Conservation (phyloP, 2,797 vertebrate species). For the Centroberyx gerrardi region DNA sequence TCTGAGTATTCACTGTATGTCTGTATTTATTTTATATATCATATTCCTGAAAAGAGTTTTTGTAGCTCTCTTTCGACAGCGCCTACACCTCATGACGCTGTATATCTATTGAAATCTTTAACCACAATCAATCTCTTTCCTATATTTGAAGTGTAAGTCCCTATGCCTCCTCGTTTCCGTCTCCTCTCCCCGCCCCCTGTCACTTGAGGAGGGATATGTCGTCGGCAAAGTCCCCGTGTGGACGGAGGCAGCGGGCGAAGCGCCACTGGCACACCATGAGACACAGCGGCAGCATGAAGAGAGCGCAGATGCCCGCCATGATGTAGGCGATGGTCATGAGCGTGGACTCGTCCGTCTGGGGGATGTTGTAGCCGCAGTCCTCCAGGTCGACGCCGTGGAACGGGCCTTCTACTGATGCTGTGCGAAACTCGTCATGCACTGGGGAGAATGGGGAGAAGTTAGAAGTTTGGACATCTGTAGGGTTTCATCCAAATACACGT, state of each 20-base stretch:
- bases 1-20: slow-evolving; percentile 10
- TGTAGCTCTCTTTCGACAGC: slow-evolving; percentile 46
- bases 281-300: slow-evolving; percentile 99
- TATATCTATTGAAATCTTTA: slow-evolving; percentile 2
- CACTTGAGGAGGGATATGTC: slow-evolving; percentile 98
- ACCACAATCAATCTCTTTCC: slow-evolving; percentile 18
- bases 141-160: slow-evolving; percentile 36
- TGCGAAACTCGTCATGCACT: slow-evolving; percentile 97
- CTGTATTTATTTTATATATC: slow-evolving; percentile 30
- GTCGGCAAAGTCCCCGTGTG: slow-evolving; percentile 93
- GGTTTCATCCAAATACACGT: too few species aligned
- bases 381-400: slow-evolving; percentile 92
- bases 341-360: slow-evolving; percentile 97
- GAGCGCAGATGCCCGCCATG: slow-evolving; percentile 99
- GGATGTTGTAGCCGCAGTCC: slow-evolving; percentile 99
- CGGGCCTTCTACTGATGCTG: slow-evolving; percentile 92
- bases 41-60: slow-evolving; percentile 45
- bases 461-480: not conserved
- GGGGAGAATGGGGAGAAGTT: not conserved
- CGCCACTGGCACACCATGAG: slow-evolving; percentile 99
- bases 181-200: slow-evolving; percentile 49
- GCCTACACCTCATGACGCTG: slow-evolving; percentile 41
- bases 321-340: slow-evolving; percentile 99
- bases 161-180: not conserved
- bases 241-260: slow-evolving; percentile 93